phyloP scores from a whole-genome alignment of 1,140 invertebrate genomes.

The Danaus melanippus region DNA sequence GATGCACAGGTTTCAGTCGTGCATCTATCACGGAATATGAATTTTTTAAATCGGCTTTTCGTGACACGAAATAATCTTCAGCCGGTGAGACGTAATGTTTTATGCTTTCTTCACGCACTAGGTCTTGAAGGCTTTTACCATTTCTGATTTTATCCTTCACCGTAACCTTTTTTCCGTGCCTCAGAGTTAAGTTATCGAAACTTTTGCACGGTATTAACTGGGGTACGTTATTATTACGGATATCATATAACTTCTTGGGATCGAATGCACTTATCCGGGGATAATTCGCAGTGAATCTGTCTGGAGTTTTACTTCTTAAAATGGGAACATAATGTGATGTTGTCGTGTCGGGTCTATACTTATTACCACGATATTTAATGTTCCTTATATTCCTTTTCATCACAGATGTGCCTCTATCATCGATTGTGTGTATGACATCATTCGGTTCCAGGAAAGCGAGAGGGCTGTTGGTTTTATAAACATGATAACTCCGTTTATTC shows the following conservation, averaged over 20 bases:
- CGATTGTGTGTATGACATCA: conserved; percentile 46
- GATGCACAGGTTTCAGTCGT: conserved; percentile 37
- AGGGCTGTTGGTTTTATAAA: conserved; percentile 63
- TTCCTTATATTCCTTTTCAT: conserved; percentile 64
- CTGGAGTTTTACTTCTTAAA: conserved; percentile 25
- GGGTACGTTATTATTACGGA: conserved; percentile 55
- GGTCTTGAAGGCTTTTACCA: conserved; percentile 58
- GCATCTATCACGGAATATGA: conserved; percentile 56
- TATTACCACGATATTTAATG: conserved; percentile 52
- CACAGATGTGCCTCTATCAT: conserved; percentile 52
- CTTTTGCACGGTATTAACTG: conserved; percentile 54
- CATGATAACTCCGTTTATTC: conserved; percentile 69
- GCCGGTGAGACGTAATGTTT: conserved; percentile 51
- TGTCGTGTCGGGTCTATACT: conserved; percentile 34
- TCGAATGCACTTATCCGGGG: conserved; percentile 49
- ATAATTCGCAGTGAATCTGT: conserved; percentile 44
- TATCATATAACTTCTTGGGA: conserved; percentile 51
- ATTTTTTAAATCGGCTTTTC: conserved; percentile 46
- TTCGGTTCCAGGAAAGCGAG: conserved; percentile 37
- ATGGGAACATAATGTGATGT: conserved; percentile 11
- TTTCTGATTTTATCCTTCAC: conserved; percentile 43
- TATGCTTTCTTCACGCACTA: conserved; percentile 45
- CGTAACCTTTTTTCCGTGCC: conserved; percentile 27
- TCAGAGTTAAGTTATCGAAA: conserved; percentile 57
- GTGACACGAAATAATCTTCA: conserved; percentile 29